These are phyloP conservation scores for Saguinus midas DNA, from an alignment of 2,113 vertebrate species.

Conservation along the genomic window DNA sequence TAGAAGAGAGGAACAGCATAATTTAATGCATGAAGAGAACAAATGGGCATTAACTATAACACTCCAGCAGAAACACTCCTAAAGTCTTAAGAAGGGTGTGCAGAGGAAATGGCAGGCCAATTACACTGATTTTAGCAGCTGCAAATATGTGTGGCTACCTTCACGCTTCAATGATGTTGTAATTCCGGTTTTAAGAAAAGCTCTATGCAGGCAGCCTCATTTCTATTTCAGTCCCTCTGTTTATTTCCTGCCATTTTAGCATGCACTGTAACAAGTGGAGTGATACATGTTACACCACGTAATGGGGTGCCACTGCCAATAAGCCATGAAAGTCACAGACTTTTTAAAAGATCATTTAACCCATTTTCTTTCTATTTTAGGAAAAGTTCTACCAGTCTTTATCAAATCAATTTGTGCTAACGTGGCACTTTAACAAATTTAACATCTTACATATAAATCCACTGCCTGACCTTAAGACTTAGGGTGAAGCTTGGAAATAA, in stretches of 20 bases:
- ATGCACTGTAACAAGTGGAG: conserved; percentile 6
- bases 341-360: conserved; percentile 54
- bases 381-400: conserved; percentile 61
- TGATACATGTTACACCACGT: not conserved
- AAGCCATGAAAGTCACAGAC: conserved; percentile 35
- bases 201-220: conserved; percentile 40
- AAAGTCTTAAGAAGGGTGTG: conserved; percentile 70
- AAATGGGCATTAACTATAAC: conserved; percentile 77
- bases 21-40: conserved; percentile 74
- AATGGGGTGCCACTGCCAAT: conserved; percentile 12
- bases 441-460: not conserved
- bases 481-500: not conserved
- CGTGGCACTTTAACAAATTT: not conserved
- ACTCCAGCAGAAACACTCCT: conserved; percentile 75
- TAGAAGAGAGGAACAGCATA: conserved; percentile 57
- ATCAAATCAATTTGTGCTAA: conserved; percentile 50
- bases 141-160: conserved; percentile 77
- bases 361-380: conserved; percentile 39
- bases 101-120: conserved; percentile 80
- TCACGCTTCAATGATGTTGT: conserved; percentile 80
- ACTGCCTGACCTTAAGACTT: not conserved
- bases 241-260: conserved; percentile 74
- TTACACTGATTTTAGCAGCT: conserved; percentile 81
- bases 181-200: conserved; percentile 79
- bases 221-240: conserved; percentile 68